Evolutionary conservation across 2,888 invertebrate genomes (phyloP).

Genomic region (Steromphala cineraria): DNA sequence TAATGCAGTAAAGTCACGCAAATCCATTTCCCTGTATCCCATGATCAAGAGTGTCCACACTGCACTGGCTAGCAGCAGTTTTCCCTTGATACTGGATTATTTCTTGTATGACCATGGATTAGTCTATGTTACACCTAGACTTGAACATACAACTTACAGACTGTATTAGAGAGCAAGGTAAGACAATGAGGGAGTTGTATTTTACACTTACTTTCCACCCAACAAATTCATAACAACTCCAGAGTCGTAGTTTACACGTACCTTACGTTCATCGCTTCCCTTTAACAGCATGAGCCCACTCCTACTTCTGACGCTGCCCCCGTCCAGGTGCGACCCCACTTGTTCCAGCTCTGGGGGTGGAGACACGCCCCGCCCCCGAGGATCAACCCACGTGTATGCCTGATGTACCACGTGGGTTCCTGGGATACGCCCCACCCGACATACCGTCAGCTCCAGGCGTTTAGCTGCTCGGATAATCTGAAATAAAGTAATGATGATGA

Average conservation of each 20-base stretch:
- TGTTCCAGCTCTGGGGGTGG: conserved; percentile 84
- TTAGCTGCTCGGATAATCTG: conserved; percentile 68
- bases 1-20: too few species aligned
- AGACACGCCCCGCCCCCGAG: conserved; percentile 89
- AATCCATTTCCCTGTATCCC: too few species aligned
- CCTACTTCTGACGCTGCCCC: conserved; percentile 49
- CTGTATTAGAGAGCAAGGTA: too few species aligned
- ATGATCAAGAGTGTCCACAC: too few species aligned
- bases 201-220: too few species aligned
- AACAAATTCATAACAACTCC: too few species aligned
- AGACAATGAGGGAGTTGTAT: too few species aligned
- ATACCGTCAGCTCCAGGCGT: conserved; percentile 62
- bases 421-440: conserved; percentile 70
- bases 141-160: too few species aligned
- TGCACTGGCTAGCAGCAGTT: too few species aligned
- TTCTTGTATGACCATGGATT: too few species aligned
- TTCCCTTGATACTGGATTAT: too few species aligned
- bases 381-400: conserved; percentile 96
- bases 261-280: conserved; percentile 70
- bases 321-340: conserved; percentile 41
- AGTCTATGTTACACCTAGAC: too few species aligned
- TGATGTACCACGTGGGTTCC: conserved; percentile 80
- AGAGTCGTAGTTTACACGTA: conserved; percentile 25
- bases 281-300: conserved; percentile 66
- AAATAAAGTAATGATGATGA: conserved; percentile 3